Conservation (phyloP, 2,113 vertebrate genomes). For the Choloepus hoffmanni region DNA sequence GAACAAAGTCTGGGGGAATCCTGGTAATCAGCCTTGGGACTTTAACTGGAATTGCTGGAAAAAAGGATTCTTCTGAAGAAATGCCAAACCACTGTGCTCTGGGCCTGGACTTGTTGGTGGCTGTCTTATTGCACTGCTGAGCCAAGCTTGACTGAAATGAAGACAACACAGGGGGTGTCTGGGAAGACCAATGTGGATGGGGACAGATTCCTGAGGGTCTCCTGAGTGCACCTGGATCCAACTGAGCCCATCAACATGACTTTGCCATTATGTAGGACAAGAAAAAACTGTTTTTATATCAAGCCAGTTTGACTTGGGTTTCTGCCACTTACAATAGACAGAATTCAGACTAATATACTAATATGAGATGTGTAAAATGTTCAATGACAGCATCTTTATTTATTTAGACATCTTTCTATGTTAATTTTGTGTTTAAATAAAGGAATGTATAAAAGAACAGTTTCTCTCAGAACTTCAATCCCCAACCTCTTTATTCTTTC, state of each 20-base stretch:
- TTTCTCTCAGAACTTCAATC: slow-evolving; percentile 33
- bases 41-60: not conserved
- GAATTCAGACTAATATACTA: not conserved
- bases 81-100: not conserved
- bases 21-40: not conserved
- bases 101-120: not conserved
- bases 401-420: slow-evolving; percentile 38
- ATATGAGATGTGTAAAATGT: not conserved
- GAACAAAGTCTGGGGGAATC: not conserved
- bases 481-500: slow-evolving; percentile 1
- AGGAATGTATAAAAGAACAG: slow-evolving; percentile 9
- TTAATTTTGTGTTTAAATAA: slow-evolving; percentile 12
- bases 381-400: not conserved
- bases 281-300: not conserved
- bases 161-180: not conserved
- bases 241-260: not conserved
- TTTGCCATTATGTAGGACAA: not conserved
- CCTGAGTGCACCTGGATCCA: not conserved
- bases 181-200: not conserved
- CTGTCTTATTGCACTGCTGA: not conserved
- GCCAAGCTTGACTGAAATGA: not conserved
- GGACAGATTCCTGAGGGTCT: not conserved
- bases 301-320: slow-evolving; percentile 16
- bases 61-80: not conserved
- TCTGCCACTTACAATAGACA: slow-evolving; percentile 20